A percentile compares a stretch with the other conserved stretches of the same genome.
Conservation (phyloP, 2,113 vertebrate species). For the Trematomus loennbergii region DNA sequence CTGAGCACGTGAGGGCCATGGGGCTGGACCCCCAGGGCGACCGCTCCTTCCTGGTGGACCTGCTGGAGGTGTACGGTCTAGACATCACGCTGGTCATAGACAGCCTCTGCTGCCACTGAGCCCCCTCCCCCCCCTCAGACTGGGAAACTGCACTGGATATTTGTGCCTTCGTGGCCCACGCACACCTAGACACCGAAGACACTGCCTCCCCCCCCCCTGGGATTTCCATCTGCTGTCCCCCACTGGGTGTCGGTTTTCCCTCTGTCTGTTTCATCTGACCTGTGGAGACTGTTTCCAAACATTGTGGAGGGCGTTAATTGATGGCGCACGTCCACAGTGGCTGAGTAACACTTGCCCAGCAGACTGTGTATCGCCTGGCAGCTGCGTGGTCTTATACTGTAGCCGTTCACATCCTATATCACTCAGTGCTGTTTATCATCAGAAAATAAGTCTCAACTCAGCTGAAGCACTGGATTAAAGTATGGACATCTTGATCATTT, state of each 20-base stretch:
- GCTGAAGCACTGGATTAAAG: constrained; percentile 35
- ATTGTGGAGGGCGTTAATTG: constrained; percentile 5
- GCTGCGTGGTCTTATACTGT: neutral
- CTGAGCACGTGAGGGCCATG: constrained; percentile 95
- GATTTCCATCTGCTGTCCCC: constrained; percentile 40
- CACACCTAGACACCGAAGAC: constrained; percentile 59
- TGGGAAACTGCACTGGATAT: constrained; percentile 42
- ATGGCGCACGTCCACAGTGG: constrained; percentile 3
- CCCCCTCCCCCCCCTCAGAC: neutral
- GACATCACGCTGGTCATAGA: constrained; percentile 96
- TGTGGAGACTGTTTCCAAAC: constrained; percentile 37
- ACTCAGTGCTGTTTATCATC: neutral
- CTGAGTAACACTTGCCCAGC: constrained; percentile 2
- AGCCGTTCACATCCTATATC: constrained; percentile 20
- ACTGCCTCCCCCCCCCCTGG: constrained; percentile 62
- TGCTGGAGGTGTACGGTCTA: constrained; percentile 95
- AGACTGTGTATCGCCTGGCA: neutral
- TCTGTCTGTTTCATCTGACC: constrained; percentile 42
- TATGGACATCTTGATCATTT: neutral
- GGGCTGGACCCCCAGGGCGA: constrained; percentile 96
- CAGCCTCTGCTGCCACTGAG: constrained; percentile 95
- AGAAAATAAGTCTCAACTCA: neutral
- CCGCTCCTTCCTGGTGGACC: constrained; percentile 93
- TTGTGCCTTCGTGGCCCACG: constrained; percentile 57
- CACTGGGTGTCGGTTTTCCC: constrained; percentile 27